Conservation (phyloP, 1,140 invertebrate species). For the Popillia japonica region DNA sequence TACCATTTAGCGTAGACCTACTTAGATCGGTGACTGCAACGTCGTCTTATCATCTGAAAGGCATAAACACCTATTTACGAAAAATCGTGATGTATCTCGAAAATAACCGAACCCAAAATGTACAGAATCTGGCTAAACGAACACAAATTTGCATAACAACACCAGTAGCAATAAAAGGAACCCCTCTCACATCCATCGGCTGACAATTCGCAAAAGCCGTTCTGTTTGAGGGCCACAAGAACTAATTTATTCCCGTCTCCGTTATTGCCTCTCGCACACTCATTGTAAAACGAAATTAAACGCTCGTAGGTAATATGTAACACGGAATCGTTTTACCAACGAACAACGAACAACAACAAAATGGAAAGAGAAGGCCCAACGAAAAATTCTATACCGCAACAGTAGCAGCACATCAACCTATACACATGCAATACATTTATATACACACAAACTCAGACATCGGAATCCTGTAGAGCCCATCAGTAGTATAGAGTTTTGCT, state of each 20-base stretch:
- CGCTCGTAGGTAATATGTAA: conserved; percentile 24
- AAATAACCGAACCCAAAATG: no score
- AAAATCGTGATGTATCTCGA: no score
- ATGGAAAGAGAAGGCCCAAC: conserved; percentile 19
- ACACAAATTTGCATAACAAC: conserved; percentile 29
- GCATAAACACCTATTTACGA: no score
- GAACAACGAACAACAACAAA: conserved; percentile 23
- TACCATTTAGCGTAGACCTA: no score
- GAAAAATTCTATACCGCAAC: conserved; percentile 25
- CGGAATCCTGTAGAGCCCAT: neutral
- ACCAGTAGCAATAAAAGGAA: neutral
- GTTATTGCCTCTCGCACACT: conserved; percentile 12
- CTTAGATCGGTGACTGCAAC: no score
- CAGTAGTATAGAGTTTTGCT: neutral
- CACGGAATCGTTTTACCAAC: conserved; percentile 27
- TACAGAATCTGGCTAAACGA: neutral
- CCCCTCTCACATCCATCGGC: conserved; percentile 4
- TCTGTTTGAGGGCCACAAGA: conserved; percentile 10
- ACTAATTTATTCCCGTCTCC: conserved; percentile 31
- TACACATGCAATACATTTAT: neutral
- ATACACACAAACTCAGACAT: neutral
- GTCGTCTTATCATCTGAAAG: no score
- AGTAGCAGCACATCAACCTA: no score
- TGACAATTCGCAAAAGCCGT: conserved; percentile 24
- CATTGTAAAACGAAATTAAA: conserved; percentile 31